These are phyloP conservation scores for Listronotus bonariensis DNA, from an alignment of 1,140 invertebrate species.

Conservation along the genomic window DNA sequence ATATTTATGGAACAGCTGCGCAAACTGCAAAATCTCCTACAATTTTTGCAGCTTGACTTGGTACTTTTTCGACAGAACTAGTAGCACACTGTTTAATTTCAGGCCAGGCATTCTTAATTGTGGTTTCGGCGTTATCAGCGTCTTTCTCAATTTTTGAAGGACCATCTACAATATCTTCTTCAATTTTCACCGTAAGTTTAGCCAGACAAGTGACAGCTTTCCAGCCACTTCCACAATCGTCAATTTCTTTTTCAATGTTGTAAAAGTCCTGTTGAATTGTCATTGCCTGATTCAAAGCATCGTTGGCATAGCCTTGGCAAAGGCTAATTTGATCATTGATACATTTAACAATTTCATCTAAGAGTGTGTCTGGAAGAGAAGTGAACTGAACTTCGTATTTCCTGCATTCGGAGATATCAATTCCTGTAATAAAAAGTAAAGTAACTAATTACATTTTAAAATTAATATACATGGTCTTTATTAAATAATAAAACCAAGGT, in stretches of 20 bases:
- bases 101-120: slow-evolving; percentile 7
- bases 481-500: no score
- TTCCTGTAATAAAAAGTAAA: slow-evolving; percentile 5
- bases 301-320: neutral
- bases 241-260: slow-evolving; percentile 21
- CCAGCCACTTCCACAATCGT: slow-evolving; percentile 15
- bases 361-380: slow-evolving; percentile 6
- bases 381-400: slow-evolving; percentile 16
- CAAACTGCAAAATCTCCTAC: slow-evolving; percentile 10
- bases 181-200: slow-evolving; percentile 12
- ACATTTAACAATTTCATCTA: slow-evolving; percentile 8
- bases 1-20: slow-evolving; percentile 2
- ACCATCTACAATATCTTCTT: slow-evolving; percentile 4
- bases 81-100: slow-evolving; percentile 23
- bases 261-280: slow-evolving; percentile 14
- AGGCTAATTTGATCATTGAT: slow-evolving; percentile 1
- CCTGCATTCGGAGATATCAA: slow-evolving; percentile 6
- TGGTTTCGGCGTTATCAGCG: neutral
- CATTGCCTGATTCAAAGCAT: slow-evolving; percentile 3
- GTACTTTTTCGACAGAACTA: slow-evolving; percentile 4
- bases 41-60: slow-evolving; percentile 11
- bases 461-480: no score
- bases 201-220: slow-evolving; percentile 14
- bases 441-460: no score
- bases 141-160: slow-evolving; percentile 17